Conservation (phyloP, 2,797 vertebrate genomes). For the Hirundo rustica region DNA sequence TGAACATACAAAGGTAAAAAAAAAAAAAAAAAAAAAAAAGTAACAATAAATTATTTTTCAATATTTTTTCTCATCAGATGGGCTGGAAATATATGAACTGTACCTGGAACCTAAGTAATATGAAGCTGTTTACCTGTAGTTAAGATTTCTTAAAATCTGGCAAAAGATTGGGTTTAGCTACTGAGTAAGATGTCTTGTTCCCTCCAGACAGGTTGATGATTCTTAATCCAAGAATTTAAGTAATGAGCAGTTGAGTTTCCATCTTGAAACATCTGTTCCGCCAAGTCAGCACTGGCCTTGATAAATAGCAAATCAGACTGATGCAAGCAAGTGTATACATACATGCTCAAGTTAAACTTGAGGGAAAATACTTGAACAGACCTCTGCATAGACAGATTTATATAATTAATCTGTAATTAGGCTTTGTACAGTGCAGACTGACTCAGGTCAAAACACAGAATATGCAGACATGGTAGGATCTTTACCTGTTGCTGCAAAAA, state of each 20-base stretch:
- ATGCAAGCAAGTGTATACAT: conserved; percentile 60
- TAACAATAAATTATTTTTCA: background rate
- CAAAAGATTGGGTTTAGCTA: background rate
- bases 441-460: conserved; percentile 52
- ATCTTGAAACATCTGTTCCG: conserved; percentile 67
- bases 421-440: conserved; percentile 33
- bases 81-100: background rate
- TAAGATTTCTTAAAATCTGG: background rate
- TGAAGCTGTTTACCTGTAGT: background rate
- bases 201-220: conserved; percentile 62
- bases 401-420: conserved; percentile 68
- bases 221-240: conserved; percentile 65
- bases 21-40: background rate
- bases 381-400: conserved; percentile 55
- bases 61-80: background rate
- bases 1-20: background rate
- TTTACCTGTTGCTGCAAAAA: conserved; percentile 51
- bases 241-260: conserved; percentile 64
- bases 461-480: conserved; percentile 48
- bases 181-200: conserved; percentile 53
- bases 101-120: background rate
- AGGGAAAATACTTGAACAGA: conserved; percentile 50
- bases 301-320: conserved; percentile 66
- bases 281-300: conserved; percentile 68
- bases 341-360: conserved; percentile 52